Evolutionary conservation across 2,888 invertebrate genomes (phyloP).

Genomic region (Lampropteryx suffumata): DNA sequence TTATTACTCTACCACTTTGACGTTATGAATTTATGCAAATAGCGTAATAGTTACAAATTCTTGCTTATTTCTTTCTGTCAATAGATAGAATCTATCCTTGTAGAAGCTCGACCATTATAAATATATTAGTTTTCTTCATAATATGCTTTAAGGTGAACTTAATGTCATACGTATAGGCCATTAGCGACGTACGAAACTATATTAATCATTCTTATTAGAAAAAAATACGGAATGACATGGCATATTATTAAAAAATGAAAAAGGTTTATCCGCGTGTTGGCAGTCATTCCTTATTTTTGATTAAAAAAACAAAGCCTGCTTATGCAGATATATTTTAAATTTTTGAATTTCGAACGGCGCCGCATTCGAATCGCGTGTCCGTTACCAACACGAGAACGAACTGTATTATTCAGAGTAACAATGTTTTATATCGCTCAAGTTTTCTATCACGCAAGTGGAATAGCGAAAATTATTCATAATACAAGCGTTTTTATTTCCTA

Average conservation of each 20-base stretch:
- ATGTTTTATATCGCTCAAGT: constrained; percentile 53
- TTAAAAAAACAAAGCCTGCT: constrained; percentile 14
- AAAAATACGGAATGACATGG: too few relatives aligned
- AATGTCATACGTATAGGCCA: neutral
- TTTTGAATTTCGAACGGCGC: constrained; percentile 48
- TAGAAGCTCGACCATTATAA: constrained; percentile 2
- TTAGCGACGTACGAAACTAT: neutral
- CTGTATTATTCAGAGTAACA: constrained; percentile 47
- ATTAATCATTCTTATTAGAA: too few relatives aligned
- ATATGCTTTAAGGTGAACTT: constrained; percentile 8
- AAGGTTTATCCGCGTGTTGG: constrained; percentile 14
- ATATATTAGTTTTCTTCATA: constrained; percentile 11
- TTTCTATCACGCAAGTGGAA: constrained; percentile 58
- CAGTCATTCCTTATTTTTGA: constrained; percentile 9
- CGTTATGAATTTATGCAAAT: neutral
- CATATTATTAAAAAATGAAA: too few relatives aligned
- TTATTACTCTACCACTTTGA: constrained; percentile 2
- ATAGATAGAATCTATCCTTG: neutral
- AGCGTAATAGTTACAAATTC: neutral
- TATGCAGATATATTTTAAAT: constrained; percentile 37
- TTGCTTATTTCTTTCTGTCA: neutral
- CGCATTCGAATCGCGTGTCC: constrained; percentile 53
- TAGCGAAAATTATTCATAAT: constrained; percentile 54
- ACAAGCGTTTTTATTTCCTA: constrained; percentile 35
- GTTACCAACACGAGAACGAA: constrained; percentile 46